Evolutionary conservation across 2,888 invertebrate genomes (phyloP).

Genomic region (Omphaloscelis lunosa): DNA sequence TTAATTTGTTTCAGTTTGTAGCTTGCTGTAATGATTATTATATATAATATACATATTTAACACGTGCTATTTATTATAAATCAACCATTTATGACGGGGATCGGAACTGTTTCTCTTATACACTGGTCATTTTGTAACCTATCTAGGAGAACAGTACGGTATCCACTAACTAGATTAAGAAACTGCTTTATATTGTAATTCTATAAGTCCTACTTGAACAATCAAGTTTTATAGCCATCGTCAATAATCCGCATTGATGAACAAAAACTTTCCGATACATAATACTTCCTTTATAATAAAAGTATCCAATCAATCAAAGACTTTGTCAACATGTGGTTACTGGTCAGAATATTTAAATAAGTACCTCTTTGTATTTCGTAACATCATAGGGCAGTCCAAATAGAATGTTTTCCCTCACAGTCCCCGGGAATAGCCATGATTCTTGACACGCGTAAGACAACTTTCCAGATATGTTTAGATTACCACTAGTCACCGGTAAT

Average conservation of each 20-base stretch:
- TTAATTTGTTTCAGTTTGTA: too few species aligned
- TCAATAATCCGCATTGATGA: not conserved
- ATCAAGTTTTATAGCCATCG: not conserved
- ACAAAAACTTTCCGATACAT: not conserved
- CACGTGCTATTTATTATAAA: too few species aligned
- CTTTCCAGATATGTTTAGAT: constrained; percentile 91
- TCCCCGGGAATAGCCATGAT: constrained; percentile 95
- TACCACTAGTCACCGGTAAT: constrained; percentile 91
- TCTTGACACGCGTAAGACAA: constrained; percentile 95
- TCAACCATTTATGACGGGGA: too few species aligned
- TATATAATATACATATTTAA: too few species aligned
- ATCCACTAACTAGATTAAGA: too few species aligned
- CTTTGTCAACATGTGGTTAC: not conserved
- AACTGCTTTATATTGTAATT: too few species aligned
- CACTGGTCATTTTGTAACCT: too few species aligned
- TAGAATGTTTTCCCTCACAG: constrained; percentile 95
- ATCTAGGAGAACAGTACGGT: too few species aligned
- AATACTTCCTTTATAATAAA: not conserved
- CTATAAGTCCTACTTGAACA: too few species aligned
- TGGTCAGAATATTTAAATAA: not conserved
- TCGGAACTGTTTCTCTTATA: too few species aligned
- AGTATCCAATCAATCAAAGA: not conserved
- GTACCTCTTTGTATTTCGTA: constrained; percentile 92
- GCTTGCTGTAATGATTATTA: too few species aligned
- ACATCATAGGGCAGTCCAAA: constrained; percentile 93